Conservation (phyloP, 1,140 invertebrate species). For the Cyphomyrmex costatus region DNA sequence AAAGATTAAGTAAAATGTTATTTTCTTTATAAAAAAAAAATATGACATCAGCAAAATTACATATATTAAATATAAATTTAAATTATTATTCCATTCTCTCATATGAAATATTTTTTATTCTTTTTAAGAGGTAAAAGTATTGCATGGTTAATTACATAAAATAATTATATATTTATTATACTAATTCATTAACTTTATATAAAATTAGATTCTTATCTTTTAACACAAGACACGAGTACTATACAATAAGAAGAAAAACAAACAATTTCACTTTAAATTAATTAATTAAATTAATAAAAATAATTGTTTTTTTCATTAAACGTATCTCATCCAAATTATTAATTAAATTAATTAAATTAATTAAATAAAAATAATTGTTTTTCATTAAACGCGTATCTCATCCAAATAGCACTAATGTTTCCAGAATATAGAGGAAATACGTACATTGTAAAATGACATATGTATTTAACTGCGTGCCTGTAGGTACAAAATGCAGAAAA, state of each 20-base stretch:
- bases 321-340: constrained; percentile 10
- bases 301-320: background rate
- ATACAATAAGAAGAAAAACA: background rate
- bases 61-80: background rate
- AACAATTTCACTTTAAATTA: constrained; percentile 16
- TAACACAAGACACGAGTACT: background rate
- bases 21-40: background rate
- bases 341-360: no score
- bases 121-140: background rate
- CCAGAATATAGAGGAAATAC: background rate
- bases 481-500: background rate
- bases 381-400: background rate
- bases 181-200: background rate
- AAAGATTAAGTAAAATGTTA: background rate
- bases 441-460: background rate
- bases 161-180: constrained; percentile 19
- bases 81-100: background rate
- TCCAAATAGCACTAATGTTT: background rate
- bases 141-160: background rate
- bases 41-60: background rate
- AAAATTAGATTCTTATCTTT: constrained; percentile 8
- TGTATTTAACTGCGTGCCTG: background rate
- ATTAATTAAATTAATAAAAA: no score
- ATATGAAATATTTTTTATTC: background rate
- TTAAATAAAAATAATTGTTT: no score